Base-by-base conservation (phyloP, 2,888 invertebrate genomes). In the Lithosia quadra region DNA sequence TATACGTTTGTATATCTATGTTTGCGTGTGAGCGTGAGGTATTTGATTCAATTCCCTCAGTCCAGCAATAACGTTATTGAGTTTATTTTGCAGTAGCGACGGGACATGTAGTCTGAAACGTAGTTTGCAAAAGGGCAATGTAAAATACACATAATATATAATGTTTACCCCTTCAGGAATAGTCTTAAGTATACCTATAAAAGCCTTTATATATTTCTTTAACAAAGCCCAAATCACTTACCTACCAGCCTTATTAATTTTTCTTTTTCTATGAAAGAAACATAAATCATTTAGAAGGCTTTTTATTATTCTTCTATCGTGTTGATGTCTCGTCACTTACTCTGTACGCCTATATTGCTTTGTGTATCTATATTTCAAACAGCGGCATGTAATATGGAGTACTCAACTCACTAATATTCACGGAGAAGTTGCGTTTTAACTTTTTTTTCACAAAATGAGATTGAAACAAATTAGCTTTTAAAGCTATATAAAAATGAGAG, bases 51-150 rank as follows among this genome's bases (percentile, higher is more conserved):
- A 49, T 49, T 49, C 1, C 49, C 49, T n/a, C n/a, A n/a, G 43
- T n/a, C 18, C n/a, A n/a, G 49, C 49, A n/a, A n/a, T 49, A 49
- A 49, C 49, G n/a, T 49, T 49, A 49, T 49, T 49, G n/a, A 49
- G 49, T 49, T 43, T 49, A n/a, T 49, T 49, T 49, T 18, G 18
- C 49, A 9, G 49, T n/a, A n/a, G n/a, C 49, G 49, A n/a, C 8
- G n/a, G 49, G 13, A n/a, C 1, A 49, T 49, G 9, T 49, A 49
- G n/a, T 49, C 49, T 49, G 49, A 49, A 49, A 18, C 9, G 18
- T 49, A n/a, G n/a, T 49, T n/a, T n/a, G 49, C 9, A n/a, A 8
- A 43, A 49, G 49, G 49, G 49, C 7, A 49, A 49, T 10, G 3
- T 34, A 34, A 7, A 34, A 34, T 28, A 2, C 28, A 28, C 28